These are phyloP conservation scores for Globodera rostochiensis DNA, from an alignment of 1,140 invertebrate species.

Conservation along the genomic window DNA sequence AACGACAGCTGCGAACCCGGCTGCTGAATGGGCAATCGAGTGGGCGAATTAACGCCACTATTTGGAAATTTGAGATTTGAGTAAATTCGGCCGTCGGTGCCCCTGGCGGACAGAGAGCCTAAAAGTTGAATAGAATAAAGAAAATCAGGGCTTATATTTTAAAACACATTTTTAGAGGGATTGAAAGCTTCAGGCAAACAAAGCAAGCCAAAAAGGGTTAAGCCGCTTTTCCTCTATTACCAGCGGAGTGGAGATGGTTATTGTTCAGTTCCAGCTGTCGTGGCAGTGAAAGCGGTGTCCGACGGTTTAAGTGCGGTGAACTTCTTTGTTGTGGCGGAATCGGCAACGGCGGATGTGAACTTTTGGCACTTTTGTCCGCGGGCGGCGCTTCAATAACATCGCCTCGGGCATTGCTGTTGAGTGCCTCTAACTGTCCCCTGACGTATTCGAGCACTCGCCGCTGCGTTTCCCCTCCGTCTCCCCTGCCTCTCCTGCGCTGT, in stretches of 20 bases:
- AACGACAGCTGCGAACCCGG: conserved; percentile 23
- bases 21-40: conserved; percentile 10
- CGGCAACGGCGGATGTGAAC: conserved; percentile 10
- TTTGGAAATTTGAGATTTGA: conserved; percentile 21
- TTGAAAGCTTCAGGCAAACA: background rate
- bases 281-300: conserved; percentile 19
- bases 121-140: conserved; percentile 2
- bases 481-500: conserved; percentile 11
- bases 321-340: background rate
- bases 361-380: background rate
- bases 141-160: background rate
- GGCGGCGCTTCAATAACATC: background rate
- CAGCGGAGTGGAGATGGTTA: background rate
- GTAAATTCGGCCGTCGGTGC: conserved; percentile 12
- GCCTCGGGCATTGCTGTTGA: background rate
- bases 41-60: conserved; percentile 5
- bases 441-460: conserved; percentile 26
- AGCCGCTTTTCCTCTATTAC: conserved; percentile 7
- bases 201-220: conserved; percentile 24
- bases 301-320: conserved; percentile 6
- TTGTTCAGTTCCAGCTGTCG: conserved; percentile 20
- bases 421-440: conserved; percentile 3
- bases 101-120: conserved; percentile 37
- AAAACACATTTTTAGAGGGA: background rate
- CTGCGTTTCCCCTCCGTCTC: background rate